A percentile compares a stretch with the other conserved stretches of the same genome.
Conservation (phyloP, 2,113 vertebrate species). For the Clarias macrocephalus region DNA sequence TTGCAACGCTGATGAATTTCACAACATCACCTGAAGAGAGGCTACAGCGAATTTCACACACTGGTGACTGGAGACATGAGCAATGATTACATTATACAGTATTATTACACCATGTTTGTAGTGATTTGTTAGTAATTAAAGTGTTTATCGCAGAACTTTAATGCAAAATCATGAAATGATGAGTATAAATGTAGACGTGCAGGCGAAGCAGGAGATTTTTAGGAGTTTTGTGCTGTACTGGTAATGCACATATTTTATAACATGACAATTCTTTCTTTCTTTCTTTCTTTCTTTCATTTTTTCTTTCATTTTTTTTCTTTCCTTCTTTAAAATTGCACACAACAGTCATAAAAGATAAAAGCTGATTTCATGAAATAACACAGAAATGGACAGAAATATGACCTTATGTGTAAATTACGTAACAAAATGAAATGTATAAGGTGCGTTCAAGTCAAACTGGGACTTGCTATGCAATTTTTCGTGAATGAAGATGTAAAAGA, state of each 20-base stretch:
- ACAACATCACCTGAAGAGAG: slow-evolving; percentile 34
- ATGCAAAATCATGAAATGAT: background rate
- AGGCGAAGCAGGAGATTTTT: background rate
- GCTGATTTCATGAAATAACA: background rate
- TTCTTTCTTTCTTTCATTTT: too few species aligned
- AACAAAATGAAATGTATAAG: background rate
- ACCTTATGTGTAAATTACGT: background rate
- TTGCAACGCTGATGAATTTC: slow-evolving; percentile 64
- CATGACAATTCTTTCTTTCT: too few species aligned
- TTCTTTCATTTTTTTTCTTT: too few species aligned
- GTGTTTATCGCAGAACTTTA: background rate
- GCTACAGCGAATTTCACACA: background rate
- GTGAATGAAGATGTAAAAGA: too few species aligned
- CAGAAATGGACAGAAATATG: background rate
- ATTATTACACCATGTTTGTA: background rate
- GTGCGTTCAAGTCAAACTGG: too few species aligned
- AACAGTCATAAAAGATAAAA: background rate
- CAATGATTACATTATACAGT: background rate
- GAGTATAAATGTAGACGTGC: background rate
- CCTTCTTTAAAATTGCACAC: too few species aligned
- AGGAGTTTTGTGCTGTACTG: background rate
- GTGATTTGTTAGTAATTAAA: background rate
- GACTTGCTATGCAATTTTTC: too few species aligned
- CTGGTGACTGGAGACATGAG: background rate
- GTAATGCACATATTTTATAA: background rate